Evolutionary conservation across 2,113 vertebrate genomes (phyloP), one percentile per base, ranked within the genome.

Genomic region (Trematomus loennbergii): DNA sequence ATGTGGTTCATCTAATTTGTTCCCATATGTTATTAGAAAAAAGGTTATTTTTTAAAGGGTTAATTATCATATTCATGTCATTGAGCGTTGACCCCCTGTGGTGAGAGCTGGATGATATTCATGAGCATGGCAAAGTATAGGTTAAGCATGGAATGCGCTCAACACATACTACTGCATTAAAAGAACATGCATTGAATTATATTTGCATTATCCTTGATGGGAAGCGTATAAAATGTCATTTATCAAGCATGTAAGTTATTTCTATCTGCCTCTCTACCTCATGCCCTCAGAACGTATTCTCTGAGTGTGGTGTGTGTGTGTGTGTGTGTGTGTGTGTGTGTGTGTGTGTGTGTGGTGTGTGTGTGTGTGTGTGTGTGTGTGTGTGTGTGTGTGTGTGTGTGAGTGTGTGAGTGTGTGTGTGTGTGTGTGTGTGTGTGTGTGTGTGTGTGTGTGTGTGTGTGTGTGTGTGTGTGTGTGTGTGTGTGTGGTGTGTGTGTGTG

Each of bases 161-260:
- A 65, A 57, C 48, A 71, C 61, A 78, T 36, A 66, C 33, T 12
- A 11, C 20, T 20, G 9, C 22, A 70, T 83, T n/a, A 81, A 87
- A 69, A 45, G 76, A 65, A 5, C 17, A 89, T 79, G 52, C 7
- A 36, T 66, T 66, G 6, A 81, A 79, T 83, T 16, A 45, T 62
- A 75, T 82, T 83, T 83, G 58, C 65, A 75, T 72, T 57, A 58
- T 60, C 29, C 22, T 81, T 8, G 79, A 48, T 78, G 20, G 40
- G 10, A 70, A 55, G 57, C 29, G 48, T 45, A 15, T 63, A 67
- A 48, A 83, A 75, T 50, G 0, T 13, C 0, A 52, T 75, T 13
- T 60, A 72, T 76, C 70, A 82, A 70, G 20, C 52, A 78, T 68
- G 53, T 20, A 73, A 5, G 25, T 72, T 55, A 67, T 78, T 86